Evolutionary conservation across 2,888 invertebrate genomes (phyloP).

Genomic region (Drosophila helvetica): DNA sequence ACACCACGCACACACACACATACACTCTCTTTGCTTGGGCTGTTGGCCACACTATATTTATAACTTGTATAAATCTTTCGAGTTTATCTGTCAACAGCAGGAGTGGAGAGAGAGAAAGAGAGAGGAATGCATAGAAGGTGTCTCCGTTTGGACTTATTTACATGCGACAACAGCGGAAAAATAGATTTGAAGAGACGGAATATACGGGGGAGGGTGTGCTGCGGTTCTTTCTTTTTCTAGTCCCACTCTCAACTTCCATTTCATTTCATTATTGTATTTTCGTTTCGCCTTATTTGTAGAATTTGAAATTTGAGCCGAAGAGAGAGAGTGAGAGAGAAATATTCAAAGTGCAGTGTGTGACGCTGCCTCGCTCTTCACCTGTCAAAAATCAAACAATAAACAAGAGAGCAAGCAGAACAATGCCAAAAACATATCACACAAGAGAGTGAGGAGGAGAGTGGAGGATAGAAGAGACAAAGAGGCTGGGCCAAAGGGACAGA

Average conservation of each 20-base stretch:
- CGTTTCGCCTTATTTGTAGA: constrained; percentile 1
- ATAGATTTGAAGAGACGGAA: constrained; percentile 30
- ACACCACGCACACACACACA: not conserved
- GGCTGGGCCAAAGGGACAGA: constrained; percentile 30
- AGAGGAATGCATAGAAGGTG: not conserved
- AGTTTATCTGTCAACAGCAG: constrained; percentile 45
- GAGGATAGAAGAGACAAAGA: constrained; percentile 14
- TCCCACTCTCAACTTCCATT: constrained; percentile 7
- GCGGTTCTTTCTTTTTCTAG: not conserved
- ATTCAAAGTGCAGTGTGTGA: constrained; percentile 26
- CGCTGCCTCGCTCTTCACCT: constrained; percentile 14
- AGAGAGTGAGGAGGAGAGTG: constrained; percentile 17
- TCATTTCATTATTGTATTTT: not conserved
- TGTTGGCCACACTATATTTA: constrained; percentile 33
- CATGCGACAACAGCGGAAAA: constrained; percentile 34
- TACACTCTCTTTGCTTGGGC: not conserved
- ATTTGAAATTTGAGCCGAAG: constrained; percentile 60
- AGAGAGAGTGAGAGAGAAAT: constrained; percentile 22
- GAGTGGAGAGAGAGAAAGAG: not conserved
- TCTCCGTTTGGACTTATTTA: constrained; percentile 26
- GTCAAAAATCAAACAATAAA: constrained; percentile 63
- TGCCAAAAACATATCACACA: constrained; percentile 45
- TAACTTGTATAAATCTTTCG: constrained; percentile 48
- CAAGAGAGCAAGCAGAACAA: constrained; percentile 34
- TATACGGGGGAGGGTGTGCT: not conserved